phyloP scores from a whole-genome alignment of 2,113 vertebrate genomes.

The Hipposideros armiger region DNA sequence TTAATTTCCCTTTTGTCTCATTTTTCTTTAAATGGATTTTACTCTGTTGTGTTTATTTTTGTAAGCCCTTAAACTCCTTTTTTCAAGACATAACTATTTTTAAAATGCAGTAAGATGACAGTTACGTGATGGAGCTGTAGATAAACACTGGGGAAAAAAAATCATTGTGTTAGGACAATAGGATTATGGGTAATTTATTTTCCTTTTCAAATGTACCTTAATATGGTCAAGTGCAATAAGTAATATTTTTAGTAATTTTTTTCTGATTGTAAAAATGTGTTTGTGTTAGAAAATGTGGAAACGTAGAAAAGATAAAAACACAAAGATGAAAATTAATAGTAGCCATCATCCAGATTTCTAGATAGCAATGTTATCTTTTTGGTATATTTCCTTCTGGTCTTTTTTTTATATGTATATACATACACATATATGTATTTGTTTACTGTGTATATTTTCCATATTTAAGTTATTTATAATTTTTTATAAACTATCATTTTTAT shows the following conservation, averaged over 20 bases:
- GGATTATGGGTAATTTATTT: not conserved
- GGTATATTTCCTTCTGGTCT: not conserved
- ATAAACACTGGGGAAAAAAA: not conserved
- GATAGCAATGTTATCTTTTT: not conserved
- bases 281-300: not conserved
- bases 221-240: not conserved
- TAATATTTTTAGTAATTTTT: not conserved
- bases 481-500: not conserved
- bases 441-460: not conserved
- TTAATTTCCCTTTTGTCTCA: not conserved
- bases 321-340: too few species aligned
- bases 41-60: not conserved
- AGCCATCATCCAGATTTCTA: too few species aligned
- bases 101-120: not conserved
- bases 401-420: not conserved
- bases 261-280: not conserved
- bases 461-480: not conserved
- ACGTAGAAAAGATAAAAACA: not conserved
- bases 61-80: not conserved
- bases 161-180: not conserved
- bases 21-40: not conserved
- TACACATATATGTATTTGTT: not conserved
- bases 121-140: not conserved
- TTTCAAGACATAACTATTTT: conserved; percentile 8
- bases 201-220: conserved; percentile 4